These are phyloP conservation scores for Steinernema carpocapsae DNA, from an alignment of 2,888 invertebrate species.

Conservation along the genomic window DNA sequence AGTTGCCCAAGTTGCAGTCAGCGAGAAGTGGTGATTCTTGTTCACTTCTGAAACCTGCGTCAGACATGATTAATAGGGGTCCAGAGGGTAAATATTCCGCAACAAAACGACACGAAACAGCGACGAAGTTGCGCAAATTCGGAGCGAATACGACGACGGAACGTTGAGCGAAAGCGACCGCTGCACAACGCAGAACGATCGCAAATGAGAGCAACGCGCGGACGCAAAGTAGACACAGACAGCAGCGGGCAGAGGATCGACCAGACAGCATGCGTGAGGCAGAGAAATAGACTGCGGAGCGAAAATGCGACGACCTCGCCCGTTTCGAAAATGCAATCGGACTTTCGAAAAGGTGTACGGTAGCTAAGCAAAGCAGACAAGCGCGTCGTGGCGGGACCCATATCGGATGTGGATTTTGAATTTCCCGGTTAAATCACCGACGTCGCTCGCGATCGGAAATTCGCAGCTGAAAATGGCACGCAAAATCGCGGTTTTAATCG, in stretches of 20 bases:
- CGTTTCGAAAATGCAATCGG: neutral
- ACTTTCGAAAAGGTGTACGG: slow-evolving; percentile 11
- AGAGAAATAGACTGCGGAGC: neutral
- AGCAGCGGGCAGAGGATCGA: neutral
- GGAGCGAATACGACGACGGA: neutral
- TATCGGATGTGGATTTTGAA: neutral
- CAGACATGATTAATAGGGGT: slow-evolving; percentile 3
- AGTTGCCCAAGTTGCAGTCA: neutral
- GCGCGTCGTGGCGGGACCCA: neutral
- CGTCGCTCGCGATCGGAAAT: neutral
- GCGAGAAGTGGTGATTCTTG: neutral
- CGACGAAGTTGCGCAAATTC: neutral
- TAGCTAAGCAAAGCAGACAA: neutral
- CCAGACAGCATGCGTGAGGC: neutral
- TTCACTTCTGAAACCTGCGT: slow-evolving; percentile 11
- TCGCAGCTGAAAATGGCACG: neutral
- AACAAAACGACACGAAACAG: slow-evolving; percentile 13
- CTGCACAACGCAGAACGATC: slow-evolving; percentile 6
- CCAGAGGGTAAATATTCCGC: neutral
- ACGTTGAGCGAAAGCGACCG: neutral
- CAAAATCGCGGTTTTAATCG: slow-evolving; percentile 75
- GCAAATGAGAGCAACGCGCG: slow-evolving; percentile 2
- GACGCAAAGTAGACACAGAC: neutral
- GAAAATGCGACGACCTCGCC: neutral
- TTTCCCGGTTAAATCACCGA: neutral